Base-by-base conservation (phyloP, 2,888 invertebrate genomes). In the Drosophila dives region DNA sequence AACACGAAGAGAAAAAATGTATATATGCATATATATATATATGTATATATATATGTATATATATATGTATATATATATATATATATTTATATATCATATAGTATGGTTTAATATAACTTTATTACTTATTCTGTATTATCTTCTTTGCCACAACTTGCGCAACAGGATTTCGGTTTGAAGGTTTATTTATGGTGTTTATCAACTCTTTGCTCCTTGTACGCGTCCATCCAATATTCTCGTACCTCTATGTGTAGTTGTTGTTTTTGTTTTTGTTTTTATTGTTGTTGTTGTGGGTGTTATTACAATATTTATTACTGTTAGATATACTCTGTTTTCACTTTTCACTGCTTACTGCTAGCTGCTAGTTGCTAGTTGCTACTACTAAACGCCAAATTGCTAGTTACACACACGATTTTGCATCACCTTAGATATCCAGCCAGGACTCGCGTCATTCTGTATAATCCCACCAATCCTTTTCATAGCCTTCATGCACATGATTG, bases 401-500 rank as follows among this genome's bases (percentile, higher is more conserved):
- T 74, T 77, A 75, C 77, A 71, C 77, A 71, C 74, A 66, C 64
- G 65, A 70, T 54, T 77, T 54, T 38, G 61, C 70, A 74, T 74
- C 66, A 45, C 75, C 71, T 86, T 81, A 90, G 72, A 86, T 88
- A 82, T 89, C 89, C 80, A 90, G 69, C 89, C 89, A 90, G 72
- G 90, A 89, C 77, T 90, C 91, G 77, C 91, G 92, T 93, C 93
- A 97, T 95, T 97, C 97, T 94, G 96, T 97, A 93, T 97, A 98
- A 91, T 97, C 97, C 99, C 99, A 99, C 96, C 98, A 97, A 93
- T 99, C 99, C 94, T 98, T 98, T 93, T 99, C 99, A 93, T 99
- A 99, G 76, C 99, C 99, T 94, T 99, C 99, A 93, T 98, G 97
- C 60, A 99, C 99, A 93, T 99, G 99, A 93, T 98, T 98, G 91